Base-by-base conservation (phyloP, 2,113 vertebrate species). In the Opisthocomus hoazin region DNA sequence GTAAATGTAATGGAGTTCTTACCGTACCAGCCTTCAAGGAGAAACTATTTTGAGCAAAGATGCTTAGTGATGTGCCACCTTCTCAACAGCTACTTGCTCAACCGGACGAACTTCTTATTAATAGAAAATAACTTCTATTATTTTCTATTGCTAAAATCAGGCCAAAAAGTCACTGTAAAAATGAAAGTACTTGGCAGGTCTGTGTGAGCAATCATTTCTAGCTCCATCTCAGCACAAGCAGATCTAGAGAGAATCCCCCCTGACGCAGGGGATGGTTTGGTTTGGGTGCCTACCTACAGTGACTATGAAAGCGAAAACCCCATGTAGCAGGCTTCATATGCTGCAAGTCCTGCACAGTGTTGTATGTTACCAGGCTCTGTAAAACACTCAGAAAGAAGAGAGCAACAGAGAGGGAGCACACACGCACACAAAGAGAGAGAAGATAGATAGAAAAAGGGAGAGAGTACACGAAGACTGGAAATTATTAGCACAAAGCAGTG, bases 141-240 rank as follows among this genome's bases (percentile, higher is more conserved):
- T 53, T 86, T 78, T 13, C 17, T n/a, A 7, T 23, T 82, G 34
- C 24, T 51, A 93, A 87, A 93, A 71, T 54, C 15, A 32, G 41
- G 30, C 12, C 27, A 39, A 61, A 71, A 76, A 48, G 26, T 53
- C 68, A 11, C 19, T 65, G 5, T 45, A 20, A 53, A 92, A 83
- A 41, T 29, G 2, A 57, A 73, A 68, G 22, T 20, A 22, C 9
- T 63, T 18, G 4, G 24, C 30, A 63, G 32, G 3, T 63, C 41
- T 63, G 13, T 46, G 56, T 1, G 5, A 78, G 70, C 0, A 0
- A 66, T 37, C 3, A 26, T 64, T 90, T 83, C 2, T 7, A 56
- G 26, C 12, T 71, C 21, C 0, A 2, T 9, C 7, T 21, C 66
- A 83, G 48, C 36, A 83, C 27, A 91, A 73, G 26, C 9, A 57